Evolutionary conservation across 1,140 invertebrate species (phyloP), one percentile per base, ranked within the genome.

Genomic region (Mamestra configurata): DNA sequence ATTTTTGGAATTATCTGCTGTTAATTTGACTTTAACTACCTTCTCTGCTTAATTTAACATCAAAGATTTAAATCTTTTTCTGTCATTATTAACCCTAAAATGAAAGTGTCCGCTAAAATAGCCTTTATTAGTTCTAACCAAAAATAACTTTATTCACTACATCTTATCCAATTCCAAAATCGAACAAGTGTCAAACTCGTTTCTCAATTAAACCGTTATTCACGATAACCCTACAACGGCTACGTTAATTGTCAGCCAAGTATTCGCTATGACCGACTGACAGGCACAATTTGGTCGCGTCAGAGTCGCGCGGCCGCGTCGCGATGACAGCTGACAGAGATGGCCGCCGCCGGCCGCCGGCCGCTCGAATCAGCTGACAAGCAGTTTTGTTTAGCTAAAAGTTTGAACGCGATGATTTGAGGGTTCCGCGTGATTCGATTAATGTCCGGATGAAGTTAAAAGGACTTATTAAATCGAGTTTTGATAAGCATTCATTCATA

Each of bases 281-380:
- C 86, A 84, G 84, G 71, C 75, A 88, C 84, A 88, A 88, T 88
- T 88, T 86, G 83, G 86, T 78, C 57, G 68, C 72, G 86, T 87
- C 84, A 87, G 78, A 86, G 79, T 81, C 82, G 71, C 43, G 81
- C 68, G 77, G 55, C 76, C 70, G 18, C 64, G 78, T 79, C 55
- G 53, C 55, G 66, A 35, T 79, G 77, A 82, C 80, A 81, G 37
- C 66, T 80, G 83, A 85, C 75, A n/a, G n/a, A n/a, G n/a, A n/a
- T n/a, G 75, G 40, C 40, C 37, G 71, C 53, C 66, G 80, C 11
- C 24, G 55, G 35, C 37, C 46, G 18, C 55, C 1, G 35, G 11
- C 37, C 40, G 51, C 24, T 31, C 64, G 27, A 3, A 20, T 20
- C 24, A 20, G 64, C 66, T 68, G 61, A 76, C 77, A 43, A 59